A percentile compares a stretch with the other conserved stretches of the same genome.
Conservation (phyloP, 64 coral and sea anemone species). For the Porites australiensis region DNA sequence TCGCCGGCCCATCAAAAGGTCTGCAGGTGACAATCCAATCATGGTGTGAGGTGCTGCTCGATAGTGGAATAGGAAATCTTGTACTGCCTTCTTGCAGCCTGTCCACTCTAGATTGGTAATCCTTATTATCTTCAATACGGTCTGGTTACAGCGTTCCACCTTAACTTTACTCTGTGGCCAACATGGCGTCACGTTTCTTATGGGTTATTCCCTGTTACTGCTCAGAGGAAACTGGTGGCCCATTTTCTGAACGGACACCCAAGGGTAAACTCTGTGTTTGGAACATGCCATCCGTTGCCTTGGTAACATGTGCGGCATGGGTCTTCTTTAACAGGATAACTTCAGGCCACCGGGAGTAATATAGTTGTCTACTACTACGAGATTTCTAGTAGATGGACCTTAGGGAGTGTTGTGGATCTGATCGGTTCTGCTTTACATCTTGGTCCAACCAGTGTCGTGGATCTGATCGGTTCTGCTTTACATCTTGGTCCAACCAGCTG, state of each 20-base stretch:
- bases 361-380: background rate
- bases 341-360: background rate
- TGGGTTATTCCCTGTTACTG: constrained; percentile 9
- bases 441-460: constrained; percentile 4
- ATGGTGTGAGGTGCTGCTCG: constrained; percentile 40
- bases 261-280: background rate
- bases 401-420: constrained; percentile 17
- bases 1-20: constrained; percentile 36
- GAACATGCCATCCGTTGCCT: background rate
- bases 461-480: constrained; percentile 16
- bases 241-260: background rate
- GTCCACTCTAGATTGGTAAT: constrained; percentile 31
- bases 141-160: background rate
- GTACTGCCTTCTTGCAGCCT: constrained; percentile 32
- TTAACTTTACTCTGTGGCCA: constrained; percentile 23
- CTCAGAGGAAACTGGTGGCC: constrained; percentile 15
- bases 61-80: constrained; percentile 40
- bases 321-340: background rate
- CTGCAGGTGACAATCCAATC: constrained; percentile 25
- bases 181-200: background rate
- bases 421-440: constrained; percentile 16
- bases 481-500: constrained; percentile 41
- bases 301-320: background rate
- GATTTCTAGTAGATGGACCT: background rate
- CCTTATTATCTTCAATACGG: constrained; percentile 33